These are phyloP conservation scores for Eulemur rubriventer DNA, from an alignment of 2,797 vertebrate species.

Conservation along the genomic window DNA sequence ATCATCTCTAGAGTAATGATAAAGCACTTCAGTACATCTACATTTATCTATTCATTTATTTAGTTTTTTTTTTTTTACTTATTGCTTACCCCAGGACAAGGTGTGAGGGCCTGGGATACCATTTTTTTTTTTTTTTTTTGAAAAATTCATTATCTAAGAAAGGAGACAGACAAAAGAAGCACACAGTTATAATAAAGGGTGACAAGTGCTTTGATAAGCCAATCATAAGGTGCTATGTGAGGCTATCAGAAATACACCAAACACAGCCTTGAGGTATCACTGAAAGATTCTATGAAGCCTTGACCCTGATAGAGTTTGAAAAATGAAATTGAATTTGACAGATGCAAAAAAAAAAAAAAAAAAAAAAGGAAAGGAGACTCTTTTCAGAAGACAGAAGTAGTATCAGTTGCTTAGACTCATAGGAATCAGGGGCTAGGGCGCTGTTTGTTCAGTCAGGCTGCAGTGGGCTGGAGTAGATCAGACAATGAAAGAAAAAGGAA, in stretches of 20 bases:
- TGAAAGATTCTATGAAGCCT: not conserved
- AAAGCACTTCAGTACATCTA: not conserved
- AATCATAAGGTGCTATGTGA: not conserved
- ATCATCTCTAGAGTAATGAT: not conserved
- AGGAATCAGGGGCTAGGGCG: not conserved
- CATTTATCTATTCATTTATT: not conserved
- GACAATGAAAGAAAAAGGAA: not conserved
- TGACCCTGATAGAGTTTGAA: not conserved
- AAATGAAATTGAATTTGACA: conserved; percentile 24
- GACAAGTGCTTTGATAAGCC: not conserved
- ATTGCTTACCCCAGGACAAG: not conserved
- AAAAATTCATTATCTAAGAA: not conserved
- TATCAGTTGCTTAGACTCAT: not conserved
- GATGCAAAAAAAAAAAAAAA: not conserved
- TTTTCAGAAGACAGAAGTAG: not conserved
- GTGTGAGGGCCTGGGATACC: not conserved
- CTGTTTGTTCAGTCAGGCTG: too few relatives aligned
- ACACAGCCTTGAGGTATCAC: not conserved
- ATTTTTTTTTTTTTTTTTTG: not conserved
- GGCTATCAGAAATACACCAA: not conserved
- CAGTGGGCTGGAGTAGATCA: not conserved
- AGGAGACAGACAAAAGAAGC: not conserved
- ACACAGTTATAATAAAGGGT: not conserved
- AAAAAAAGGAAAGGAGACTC: not conserved
- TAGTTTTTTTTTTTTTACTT: not conserved